Conservation (phyloP, 1,140 invertebrate species). For the Homarus americanus region DNA sequence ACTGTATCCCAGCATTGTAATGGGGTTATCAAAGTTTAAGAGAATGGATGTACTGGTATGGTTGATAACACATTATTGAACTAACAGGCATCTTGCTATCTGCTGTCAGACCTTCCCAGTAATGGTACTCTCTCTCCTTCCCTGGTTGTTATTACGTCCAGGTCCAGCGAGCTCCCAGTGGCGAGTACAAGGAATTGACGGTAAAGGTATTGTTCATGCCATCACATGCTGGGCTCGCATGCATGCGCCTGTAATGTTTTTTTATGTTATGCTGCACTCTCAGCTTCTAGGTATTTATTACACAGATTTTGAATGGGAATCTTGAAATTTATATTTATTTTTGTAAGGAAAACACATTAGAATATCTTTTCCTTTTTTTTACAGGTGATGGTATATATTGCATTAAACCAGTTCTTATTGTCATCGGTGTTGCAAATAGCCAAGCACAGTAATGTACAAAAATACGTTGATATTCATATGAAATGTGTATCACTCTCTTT, state of each 20-base stretch:
- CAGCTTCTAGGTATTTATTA: background rate
- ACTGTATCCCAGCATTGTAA: background rate
- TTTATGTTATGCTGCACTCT: background rate
- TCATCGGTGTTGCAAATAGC: no score
- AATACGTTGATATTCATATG: no score
- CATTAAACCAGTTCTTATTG: no score
- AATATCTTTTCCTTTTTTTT: no score
- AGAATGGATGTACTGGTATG: background rate
- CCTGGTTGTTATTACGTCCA: constrained; percentile 39
- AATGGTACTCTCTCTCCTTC: constrained; percentile 11
- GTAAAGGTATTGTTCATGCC: constrained; percentile 49
- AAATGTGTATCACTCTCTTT: no score
- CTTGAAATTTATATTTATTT: background rate
- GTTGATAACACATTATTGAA: background rate
- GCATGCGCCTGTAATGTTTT: background rate
- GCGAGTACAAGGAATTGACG: constrained; percentile 62
- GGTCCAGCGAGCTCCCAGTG: constrained; percentile 64
- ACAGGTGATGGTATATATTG: no score
- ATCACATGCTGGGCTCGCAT: background rate
- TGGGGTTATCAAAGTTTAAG: background rate
- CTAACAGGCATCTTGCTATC: background rate
- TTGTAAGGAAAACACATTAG: background rate
- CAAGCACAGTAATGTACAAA: no score
- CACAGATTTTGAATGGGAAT: background rate
- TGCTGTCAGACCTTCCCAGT: constrained; percentile 8